Evolutionary conservation across 2,797 vertebrate species (phyloP).

Genomic region (Bryconaethiops microstoma): DNA sequence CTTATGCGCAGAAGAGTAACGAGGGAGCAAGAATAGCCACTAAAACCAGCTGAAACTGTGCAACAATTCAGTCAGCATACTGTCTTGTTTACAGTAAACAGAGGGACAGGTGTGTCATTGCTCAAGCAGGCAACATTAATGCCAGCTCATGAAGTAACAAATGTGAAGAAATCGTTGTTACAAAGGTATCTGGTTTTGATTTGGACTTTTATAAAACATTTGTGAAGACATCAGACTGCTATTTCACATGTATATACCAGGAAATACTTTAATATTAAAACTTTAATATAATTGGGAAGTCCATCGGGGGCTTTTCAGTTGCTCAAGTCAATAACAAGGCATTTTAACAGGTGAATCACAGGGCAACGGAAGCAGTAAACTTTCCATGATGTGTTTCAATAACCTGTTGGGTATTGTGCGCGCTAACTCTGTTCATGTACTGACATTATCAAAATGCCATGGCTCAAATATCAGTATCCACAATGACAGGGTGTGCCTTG

Average conservation of each 20-base stretch:
- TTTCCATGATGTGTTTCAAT: neutral
- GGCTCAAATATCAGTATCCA: slow-evolving; percentile 40
- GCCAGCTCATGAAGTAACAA: neutral
- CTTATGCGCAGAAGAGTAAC: neutral
- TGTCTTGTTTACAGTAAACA: slow-evolving; percentile 30
- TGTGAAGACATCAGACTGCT: neutral
- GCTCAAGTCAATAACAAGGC: neutral
- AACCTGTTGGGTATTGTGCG: neutral
- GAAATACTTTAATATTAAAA: neutral
- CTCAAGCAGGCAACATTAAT: neutral
- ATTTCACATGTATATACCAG: neutral
- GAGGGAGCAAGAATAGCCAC: neutral
- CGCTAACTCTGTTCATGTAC: slow-evolving; percentile 22
- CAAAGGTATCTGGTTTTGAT: neutral
- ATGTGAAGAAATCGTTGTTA: neutral
- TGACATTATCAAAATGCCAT: slow-evolving; percentile 38
- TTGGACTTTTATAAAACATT: neutral
- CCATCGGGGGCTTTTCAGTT: neutral
- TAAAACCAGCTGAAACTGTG: neutral
- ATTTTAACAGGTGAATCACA: neutral
- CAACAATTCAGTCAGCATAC: neutral
- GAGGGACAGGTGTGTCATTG: neutral
- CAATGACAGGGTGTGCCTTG: slow-evolving; percentile 58
- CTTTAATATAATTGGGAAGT: too few relatives aligned
- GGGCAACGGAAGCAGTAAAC: neutral